Conservation (phyloP, 2,888 invertebrate genomes). For the Rhamnusium bicolor region DNA sequence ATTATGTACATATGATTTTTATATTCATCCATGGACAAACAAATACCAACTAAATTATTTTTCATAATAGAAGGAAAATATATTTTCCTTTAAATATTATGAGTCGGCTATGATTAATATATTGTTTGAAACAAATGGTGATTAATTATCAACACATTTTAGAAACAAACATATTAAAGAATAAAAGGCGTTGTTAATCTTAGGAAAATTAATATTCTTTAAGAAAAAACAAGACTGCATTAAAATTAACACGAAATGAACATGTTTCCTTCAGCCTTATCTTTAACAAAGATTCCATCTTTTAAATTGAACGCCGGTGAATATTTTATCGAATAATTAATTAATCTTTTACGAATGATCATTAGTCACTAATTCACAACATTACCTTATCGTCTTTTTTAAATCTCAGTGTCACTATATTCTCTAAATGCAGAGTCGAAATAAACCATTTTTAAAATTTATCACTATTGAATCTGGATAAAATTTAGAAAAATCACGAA, state of each 20-base stretch:
- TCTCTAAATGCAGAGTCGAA: not conserved
- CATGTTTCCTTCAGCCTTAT: slow-evolving; percentile 59
- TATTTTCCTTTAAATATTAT: not conserved
- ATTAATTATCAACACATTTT: slow-evolving; percentile 13
- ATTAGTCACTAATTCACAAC: slow-evolving; percentile 60
- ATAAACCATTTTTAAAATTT: not conserved
- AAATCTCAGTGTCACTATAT: slow-evolving; percentile 9
- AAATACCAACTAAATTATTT: no score
- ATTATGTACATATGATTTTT: no score
- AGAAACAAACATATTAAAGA: slow-evolving; percentile 2
- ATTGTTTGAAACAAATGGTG: not conserved
- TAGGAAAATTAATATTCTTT: slow-evolving; percentile 53
- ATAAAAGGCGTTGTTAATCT: slow-evolving; percentile 34
- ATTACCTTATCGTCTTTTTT: slow-evolving; percentile 54
- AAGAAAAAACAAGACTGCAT: slow-evolving; percentile 54
- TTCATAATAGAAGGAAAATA: no score
- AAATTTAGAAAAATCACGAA: not conserved
- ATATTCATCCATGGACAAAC: no score
- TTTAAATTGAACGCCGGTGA: slow-evolving; percentile 50
- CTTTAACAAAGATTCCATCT: slow-evolving; percentile 51
- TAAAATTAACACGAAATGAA: slow-evolving; percentile 61
- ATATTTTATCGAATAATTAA: slow-evolving; percentile 57
- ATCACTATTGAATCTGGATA: not conserved
- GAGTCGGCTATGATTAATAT: not conserved
- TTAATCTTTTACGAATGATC: slow-evolving; percentile 58